These are phyloP conservation scores for Phylloscopus trochiloides DNA, from an alignment of 2,113 vertebrate species.

Conservation along the genomic window DNA sequence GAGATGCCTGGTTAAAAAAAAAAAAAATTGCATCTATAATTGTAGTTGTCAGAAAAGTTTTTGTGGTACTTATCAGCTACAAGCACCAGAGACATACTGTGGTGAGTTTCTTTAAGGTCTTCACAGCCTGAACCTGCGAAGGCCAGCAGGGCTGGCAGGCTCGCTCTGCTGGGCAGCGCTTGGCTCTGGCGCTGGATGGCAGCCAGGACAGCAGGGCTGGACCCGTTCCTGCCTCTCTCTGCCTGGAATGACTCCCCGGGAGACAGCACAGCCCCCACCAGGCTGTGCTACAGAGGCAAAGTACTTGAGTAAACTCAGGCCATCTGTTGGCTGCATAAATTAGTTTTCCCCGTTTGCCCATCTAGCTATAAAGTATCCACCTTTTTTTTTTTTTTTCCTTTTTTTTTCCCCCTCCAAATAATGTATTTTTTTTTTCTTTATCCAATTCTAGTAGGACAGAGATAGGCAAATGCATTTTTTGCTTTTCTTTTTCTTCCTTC, in stretches of 20 bases:
- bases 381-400: rapidly evolving
- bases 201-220: conserved; percentile 33
- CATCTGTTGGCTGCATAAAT: conserved; percentile 69
- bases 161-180: neutral
- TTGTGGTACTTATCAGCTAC: neutral
- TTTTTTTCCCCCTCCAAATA: neutral
- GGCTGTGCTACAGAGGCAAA: conserved; percentile 26
- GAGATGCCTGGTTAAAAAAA: neutral
- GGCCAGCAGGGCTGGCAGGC: neutral
- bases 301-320: conserved; percentile 63
- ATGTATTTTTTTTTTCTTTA: neutral
- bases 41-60: neutral
- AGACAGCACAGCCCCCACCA: conserved; percentile 43
- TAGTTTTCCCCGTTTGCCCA: conserved; percentile 36
- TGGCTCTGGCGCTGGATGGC: neutral
- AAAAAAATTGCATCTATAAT: neutral
- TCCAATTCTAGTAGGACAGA: neutral
- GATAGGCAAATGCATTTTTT: neutral
- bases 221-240: neutral
- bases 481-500: neutral
- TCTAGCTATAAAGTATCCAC: neutral
- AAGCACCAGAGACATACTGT: neutral
- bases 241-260: conserved; percentile 34
- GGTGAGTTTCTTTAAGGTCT: neutral
- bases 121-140: neutral